Conservation (phyloP, 1,140 invertebrate genomes). For the Atta texana region DNA sequence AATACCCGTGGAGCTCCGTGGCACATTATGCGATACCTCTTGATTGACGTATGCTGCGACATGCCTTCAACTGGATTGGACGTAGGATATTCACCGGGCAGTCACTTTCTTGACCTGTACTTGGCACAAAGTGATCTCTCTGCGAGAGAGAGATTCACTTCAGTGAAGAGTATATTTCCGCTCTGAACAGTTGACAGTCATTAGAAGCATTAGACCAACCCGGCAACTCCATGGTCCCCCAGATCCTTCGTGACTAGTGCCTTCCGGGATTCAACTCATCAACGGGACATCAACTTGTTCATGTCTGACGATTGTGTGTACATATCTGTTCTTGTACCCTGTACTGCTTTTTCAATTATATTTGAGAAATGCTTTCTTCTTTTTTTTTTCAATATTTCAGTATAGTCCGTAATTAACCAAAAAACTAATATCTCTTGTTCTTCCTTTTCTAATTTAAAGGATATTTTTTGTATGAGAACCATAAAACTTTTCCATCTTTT, state of each 20-base stretch:
- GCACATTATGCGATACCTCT: not conserved
- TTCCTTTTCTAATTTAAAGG: not conserved
- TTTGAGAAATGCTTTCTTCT: not conserved
- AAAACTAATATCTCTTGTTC: not conserved
- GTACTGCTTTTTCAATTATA: not conserved
- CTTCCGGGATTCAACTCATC: not conserved
- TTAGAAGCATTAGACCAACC: not conserved
- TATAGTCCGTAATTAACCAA: not conserved
- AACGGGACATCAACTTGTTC: not conserved
- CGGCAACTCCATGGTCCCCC: not conserved
- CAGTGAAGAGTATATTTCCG: too few relatives aligned
- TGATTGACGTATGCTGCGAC: not conserved
- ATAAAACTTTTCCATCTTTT: not conserved
- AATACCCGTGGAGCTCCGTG: not conserved
- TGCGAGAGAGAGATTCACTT: not conserved
- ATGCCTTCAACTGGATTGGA: conserved; percentile 26
- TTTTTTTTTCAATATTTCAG: not conserved
- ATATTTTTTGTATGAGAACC: not conserved
- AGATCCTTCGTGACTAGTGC: not conserved
- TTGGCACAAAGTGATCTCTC: not conserved
- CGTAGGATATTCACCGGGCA: not conserved
- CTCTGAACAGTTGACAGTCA: too few relatives aligned
- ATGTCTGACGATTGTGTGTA: not conserved
- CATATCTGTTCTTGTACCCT: not conserved
- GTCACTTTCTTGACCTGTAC: not conserved